Percentiles rank a stretch among this genome's conserved stretches.
phyloP scores from a whole-genome alignment of 2,888 invertebrate species.

The Chalcosyrphus nemorum region DNA sequence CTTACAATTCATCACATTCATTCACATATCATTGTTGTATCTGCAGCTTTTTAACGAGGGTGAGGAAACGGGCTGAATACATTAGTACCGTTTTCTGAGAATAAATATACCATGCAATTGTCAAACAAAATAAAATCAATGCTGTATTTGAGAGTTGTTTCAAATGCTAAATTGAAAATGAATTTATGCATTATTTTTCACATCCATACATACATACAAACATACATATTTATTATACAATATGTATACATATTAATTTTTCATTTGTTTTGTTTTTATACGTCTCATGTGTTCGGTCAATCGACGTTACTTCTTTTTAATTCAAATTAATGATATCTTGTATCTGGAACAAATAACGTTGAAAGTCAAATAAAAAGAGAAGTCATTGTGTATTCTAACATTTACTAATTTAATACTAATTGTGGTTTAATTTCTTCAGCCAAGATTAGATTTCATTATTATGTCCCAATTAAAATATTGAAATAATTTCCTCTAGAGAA shows the following conservation, averaged over 20 bases:
- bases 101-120: conserved; percentile 2
- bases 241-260: too few species aligned
- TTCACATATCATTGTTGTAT: conserved; percentile 14
- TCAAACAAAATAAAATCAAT: conserved; percentile 27
- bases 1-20: conserved; percentile 26
- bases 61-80: conserved; percentile 15
- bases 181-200: background rate
- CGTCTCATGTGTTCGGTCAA: background rate
- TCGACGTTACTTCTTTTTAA: background rate
- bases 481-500: background rate
- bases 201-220: background rate
- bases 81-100: conserved; percentile 17
- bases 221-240: background rate
- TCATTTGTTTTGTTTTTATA: background rate
- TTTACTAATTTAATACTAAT: background rate
- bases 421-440: background rate
- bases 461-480: background rate
- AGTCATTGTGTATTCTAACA: background rate
- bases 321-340: conserved; percentile 19
- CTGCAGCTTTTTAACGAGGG: conserved; percentile 4
- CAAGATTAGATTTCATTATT: background rate
- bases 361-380: background rate
- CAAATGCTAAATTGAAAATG: conserved; percentile 3
- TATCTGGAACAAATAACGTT: background rate
- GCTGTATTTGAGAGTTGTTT: conserved; percentile 16